Conservation (phyloP, 1,140 invertebrate species). For the Heliconius hewitsoni region DNA sequence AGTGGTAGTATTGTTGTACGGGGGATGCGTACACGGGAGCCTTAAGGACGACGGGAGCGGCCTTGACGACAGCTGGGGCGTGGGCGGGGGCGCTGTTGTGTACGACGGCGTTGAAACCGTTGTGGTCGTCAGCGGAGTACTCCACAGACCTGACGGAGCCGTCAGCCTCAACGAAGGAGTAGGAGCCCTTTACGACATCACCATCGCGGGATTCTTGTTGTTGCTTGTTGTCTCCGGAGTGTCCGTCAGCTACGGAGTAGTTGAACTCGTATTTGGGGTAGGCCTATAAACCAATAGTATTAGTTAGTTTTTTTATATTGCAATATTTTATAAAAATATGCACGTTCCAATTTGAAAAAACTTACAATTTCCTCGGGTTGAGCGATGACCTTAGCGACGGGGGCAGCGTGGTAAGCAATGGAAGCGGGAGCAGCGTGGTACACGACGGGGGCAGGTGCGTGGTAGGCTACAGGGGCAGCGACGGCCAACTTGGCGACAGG, state of each 20-base stretch:
- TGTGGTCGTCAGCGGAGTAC: constrained; percentile 24
- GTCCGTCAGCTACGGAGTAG: constrained; percentile 72
- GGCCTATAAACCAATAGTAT: constrained; percentile 41
- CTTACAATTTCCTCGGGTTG: constrained; percentile 53
- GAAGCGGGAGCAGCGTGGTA: constrained; percentile 30
- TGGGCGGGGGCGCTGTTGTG: constrained; percentile 79
- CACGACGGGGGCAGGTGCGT: constrained; percentile 36
- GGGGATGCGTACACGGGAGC: constrained; percentile 44
- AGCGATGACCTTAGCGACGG: constrained; percentile 48
- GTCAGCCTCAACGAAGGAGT: too few species aligned
- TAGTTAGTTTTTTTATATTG: background rate
- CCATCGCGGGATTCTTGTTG: too few species aligned
- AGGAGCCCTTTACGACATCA: too few species aligned
- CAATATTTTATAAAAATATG: background rate
- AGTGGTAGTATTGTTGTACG: constrained; percentile 48
- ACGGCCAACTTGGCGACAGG: constrained; percentile 41
- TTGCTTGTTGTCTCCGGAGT: too few species aligned
- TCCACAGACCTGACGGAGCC: too few species aligned
- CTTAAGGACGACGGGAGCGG: constrained; percentile 50
- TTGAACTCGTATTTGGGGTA: constrained; percentile 76
- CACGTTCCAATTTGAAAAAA: background rate
- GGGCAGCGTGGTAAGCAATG: constrained; percentile 41
- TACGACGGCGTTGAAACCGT: constrained; percentile 41
- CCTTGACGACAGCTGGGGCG: constrained; percentile 49
- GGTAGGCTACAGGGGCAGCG: constrained; percentile 44